These are phyloP conservation scores for Anoura caudifer DNA, from an alignment of 2,113 vertebrate genomes.

Conservation along the genomic window DNA sequence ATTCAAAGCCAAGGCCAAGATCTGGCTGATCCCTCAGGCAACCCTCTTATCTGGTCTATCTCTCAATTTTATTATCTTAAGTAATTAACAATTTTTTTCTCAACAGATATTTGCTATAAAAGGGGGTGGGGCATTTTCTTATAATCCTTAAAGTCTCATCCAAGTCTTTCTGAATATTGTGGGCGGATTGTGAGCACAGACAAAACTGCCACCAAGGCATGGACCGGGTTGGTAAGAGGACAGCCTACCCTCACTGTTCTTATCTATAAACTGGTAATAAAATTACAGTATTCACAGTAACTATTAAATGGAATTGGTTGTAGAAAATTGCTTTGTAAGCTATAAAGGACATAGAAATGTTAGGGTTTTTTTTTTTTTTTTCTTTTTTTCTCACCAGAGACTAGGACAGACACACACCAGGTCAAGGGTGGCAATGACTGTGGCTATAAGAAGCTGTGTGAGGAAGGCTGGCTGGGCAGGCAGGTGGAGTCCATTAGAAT, in stretches of 20 bases:
- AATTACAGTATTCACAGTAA: background rate
- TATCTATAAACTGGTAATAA: background rate
- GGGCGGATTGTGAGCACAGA: background rate
- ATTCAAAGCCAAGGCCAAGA: background rate
- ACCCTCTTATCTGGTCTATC: background rate
- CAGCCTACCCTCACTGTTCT: background rate
- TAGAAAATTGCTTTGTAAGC: background rate
- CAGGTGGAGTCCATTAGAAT: background rate
- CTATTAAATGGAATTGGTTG: background rate
- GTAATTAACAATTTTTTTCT: background rate
- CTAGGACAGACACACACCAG: background rate
- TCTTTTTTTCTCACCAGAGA: background rate
- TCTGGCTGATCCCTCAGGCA: too few relatives aligned
- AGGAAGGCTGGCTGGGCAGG: background rate
- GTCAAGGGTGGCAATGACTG: too few relatives aligned
- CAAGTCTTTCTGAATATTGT: background rate
- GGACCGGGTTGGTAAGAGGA: background rate
- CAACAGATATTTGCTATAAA: background rate
- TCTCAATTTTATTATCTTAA: conserved; percentile 16
- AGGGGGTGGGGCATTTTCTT: background rate
- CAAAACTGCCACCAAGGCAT: background rate
- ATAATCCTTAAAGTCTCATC: background rate
- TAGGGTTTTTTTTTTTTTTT: background rate
- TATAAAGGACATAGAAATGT: background rate
- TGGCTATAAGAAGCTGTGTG: background rate